Conservation (phyloP, 2,888 invertebrate species). For the Microctonus aethiopoides region DNA sequence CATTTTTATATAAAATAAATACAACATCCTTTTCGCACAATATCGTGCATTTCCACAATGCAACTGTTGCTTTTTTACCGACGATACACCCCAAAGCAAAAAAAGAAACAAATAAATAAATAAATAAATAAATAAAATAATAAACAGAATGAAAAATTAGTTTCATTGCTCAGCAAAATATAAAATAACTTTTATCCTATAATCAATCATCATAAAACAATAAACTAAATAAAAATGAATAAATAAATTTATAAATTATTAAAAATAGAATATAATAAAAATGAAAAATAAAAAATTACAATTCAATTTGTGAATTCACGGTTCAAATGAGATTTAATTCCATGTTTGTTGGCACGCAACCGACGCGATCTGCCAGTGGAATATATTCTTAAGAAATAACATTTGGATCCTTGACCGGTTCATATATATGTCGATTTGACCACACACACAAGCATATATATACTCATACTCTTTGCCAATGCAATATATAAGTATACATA, state of each 20-base stretch:
- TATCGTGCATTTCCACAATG: not conserved
- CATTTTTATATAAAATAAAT: not conserved
- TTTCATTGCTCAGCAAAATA: not conserved
- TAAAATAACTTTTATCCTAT: not conserved
- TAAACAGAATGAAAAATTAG: not conserved
- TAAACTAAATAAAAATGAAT: not conserved
- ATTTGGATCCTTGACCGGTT: slow-evolving; percentile 7
- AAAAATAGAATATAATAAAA: not conserved
- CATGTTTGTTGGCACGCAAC: not conserved
- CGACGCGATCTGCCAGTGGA: not conserved
- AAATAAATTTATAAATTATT: not conserved
- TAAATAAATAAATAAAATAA: not conserved
- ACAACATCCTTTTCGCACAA: not conserved
- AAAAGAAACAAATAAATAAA: not conserved
- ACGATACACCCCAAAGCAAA: too few species aligned
- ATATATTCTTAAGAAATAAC: not conserved
- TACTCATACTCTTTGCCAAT: not conserved
- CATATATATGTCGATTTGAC: slow-evolving; percentile 6
- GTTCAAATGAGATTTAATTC: slow-evolving; percentile 14
- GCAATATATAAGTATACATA: not conserved
- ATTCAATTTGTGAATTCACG: not conserved
- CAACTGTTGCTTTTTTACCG: too few species aligned
- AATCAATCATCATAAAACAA: not conserved
- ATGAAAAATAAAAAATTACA: not conserved
- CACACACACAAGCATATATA: not conserved